These are phyloP conservation scores for Sturnus vulgaris DNA, from an alignment of 2,113 vertebrate genomes.

Conservation along the genomic window DNA sequence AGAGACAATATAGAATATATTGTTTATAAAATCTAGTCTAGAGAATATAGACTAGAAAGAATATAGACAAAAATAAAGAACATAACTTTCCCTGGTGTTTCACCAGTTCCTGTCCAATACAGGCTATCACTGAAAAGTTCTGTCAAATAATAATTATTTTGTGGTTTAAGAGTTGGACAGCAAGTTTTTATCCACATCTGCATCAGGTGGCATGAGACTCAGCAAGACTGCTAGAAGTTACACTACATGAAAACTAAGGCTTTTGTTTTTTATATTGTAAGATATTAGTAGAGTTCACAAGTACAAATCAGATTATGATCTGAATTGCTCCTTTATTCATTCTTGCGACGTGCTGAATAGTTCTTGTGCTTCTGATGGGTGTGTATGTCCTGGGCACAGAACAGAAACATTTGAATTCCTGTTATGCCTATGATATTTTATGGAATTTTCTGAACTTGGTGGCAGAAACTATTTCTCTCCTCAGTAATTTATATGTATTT, in stretches of 20 bases:
- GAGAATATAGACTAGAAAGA: background rate
- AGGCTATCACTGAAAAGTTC: background rate
- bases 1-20: background rate
- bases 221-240: background rate
- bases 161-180: background rate
- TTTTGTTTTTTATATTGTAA: background rate
- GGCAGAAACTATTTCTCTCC: background rate
- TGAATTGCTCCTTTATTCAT: background rate
- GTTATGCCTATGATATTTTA: rapidly evolving
- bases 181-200: background rate
- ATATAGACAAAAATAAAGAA: background rate
- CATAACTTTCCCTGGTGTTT: background rate
- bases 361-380: background rate
- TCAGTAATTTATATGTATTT: background rate
- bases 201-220: background rate
- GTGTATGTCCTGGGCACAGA: background rate
- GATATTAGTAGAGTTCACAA: background rate
- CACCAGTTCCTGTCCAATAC: background rate
- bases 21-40: too few species aligned
- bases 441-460: background rate
- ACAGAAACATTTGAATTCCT: background rate
- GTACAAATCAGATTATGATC: background rate
- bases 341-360: background rate
- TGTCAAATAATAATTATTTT: background rate
- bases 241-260: background rate